These are phyloP conservation scores for Bergia sp. DNA, from an alignment of 92 coral and sea anemone species.

Conservation along the genomic window DNA sequence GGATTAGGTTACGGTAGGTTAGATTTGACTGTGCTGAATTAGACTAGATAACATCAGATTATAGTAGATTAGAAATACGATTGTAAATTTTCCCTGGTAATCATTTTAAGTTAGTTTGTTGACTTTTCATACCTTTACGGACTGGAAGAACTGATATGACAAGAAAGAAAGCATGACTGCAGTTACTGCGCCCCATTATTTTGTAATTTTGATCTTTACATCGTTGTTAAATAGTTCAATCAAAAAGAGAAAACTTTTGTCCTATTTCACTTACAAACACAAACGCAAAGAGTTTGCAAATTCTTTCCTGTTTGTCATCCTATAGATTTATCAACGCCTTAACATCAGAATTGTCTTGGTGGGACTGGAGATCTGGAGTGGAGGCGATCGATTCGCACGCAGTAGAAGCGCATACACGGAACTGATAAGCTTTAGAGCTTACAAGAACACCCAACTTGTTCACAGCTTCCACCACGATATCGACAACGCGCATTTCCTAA, in stretches of 20 bases:
- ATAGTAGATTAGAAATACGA: neutral
- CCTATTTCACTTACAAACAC: neutral
- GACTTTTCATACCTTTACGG: too few species aligned
- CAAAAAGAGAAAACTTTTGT: too few species aligned
- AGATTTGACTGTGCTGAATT: neutral
- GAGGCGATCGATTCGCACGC: conserved; percentile 48
- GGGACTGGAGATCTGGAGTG: conserved; percentile 53
- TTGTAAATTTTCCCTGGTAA: too few species aligned
- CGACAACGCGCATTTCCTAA: conserved; percentile 70
- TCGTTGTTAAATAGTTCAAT: too few species aligned
- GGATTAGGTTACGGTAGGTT: too few species aligned
- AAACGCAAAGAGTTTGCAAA: too few species aligned
- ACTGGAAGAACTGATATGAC: too few species aligned
- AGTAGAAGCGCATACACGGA: conserved; percentile 56
- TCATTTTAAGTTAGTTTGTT: too few species aligned
- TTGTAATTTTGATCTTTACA: too few species aligned
- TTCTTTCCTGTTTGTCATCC: neutral
- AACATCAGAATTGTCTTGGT: conserved; percentile 52
- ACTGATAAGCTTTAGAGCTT: conserved; percentile 44
- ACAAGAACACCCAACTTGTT: conserved; percentile 29
- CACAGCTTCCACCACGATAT: conserved; percentile 58
- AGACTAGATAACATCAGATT: neutral
- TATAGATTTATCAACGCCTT: conserved; percentile 51
- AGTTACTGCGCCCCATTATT: too few species aligned
- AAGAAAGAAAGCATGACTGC: too few species aligned